Base-by-base conservation (phyloP, 2,888 invertebrate genomes). In the Coecobrya sp. region DNA sequence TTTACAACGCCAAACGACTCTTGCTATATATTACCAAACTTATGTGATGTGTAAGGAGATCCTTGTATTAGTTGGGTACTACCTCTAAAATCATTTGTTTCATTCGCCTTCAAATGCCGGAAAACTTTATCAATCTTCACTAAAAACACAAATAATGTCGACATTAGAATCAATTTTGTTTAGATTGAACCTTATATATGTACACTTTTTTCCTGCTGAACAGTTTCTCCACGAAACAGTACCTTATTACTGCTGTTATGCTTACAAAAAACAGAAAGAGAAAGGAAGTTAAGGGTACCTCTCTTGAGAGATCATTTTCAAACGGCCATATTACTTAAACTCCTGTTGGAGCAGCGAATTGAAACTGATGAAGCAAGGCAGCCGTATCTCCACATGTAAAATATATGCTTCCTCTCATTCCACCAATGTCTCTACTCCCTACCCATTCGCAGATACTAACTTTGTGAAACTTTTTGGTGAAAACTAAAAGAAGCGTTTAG, bases 91-190 rank as follows among this genome's bases (percentile, higher is more conserved):
- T 25, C 45, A 65, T 62, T 25, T 19, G 65, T 85, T 25, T 85
- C 85, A 42, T 36, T 85, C 27, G 36, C 11, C 59, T 27, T 82
- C n/a, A 62, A 82, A 62, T 10, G 45, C 45, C 19, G 65, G 65
- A 42, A 81, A 89, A 68, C 30, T 76, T 84, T 85, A 84, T 89
- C 89, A 89, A 89, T 89, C 89, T 89, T 89, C 82, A 89, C 82
- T 89, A 81, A 81, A 65, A 88, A 81, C 52, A 55, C 68, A 62
- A 70, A 81, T 70, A 82, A 79, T 88, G 68, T 52, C 65, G 49
- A 65, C 79, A 81, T 88, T 79, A 88, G 65, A 88, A 88, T 88
- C 88, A 88, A 88, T 88, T 87, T 88, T 42, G 45, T 76, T 88
- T 59, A 55, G 59, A 73, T 87, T 87, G 22, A 45, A 65, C 25